Conservation (phyloP, 2,797 vertebrate genomes). For the Apogon talboti region DNA sequence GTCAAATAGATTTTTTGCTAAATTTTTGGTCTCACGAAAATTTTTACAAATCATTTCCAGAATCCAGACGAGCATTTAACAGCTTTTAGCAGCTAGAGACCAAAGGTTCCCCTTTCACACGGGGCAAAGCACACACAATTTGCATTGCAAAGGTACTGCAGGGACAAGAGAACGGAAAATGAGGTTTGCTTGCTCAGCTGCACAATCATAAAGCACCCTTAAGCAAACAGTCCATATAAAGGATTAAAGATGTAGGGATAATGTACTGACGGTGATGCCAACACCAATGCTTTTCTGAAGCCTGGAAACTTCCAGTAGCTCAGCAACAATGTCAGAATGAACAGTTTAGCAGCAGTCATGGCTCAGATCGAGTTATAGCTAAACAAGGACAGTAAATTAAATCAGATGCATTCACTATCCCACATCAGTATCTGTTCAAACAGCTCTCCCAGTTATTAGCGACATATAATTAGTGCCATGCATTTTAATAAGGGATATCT, state of each 20-base stretch:
- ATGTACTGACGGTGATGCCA: neutral
- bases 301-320: neutral
- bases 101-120: too few relatives aligned
- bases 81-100: too few relatives aligned
- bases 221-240: neutral
- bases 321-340: conserved; percentile 7
- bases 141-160: neutral
- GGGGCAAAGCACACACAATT: neutral
- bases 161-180: conserved; percentile 4
- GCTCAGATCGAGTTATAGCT: neutral
- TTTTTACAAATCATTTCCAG: too few relatives aligned
- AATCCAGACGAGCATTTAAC: too few relatives aligned
- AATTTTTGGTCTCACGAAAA: too few relatives aligned
- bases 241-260: neutral
- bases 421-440: too few relatives aligned
- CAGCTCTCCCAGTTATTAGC: too few relatives aligned
- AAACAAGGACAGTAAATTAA: neutral
- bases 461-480: too few relatives aligned
- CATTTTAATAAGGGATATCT: too few relatives aligned
- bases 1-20: too few relatives aligned
- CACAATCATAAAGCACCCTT: conserved; percentile 1
- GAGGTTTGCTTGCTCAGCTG: neutral
- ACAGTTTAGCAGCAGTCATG: neutral
- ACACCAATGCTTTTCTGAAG: neutral
- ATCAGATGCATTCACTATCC: too few relatives aligned